These are phyloP conservation scores for Drosophila baimaii DNA, from an alignment of 1,140 invertebrate genomes.

Conservation along the genomic window DNA sequence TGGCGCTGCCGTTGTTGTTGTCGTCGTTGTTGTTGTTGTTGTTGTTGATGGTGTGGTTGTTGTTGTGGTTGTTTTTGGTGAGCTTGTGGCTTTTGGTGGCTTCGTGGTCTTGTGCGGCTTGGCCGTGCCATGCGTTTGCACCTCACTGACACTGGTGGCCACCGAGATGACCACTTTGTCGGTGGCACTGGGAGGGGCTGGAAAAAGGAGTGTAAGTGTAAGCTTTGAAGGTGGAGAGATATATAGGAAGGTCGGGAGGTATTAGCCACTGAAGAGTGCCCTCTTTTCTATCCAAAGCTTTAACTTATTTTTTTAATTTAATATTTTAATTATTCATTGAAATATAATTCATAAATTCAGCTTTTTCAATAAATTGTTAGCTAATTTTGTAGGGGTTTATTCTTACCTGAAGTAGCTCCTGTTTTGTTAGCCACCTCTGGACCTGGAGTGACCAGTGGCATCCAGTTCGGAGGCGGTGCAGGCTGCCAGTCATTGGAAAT, in stretches of 20 bases:
- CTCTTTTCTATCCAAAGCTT: neutral
- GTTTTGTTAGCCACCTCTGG: slow-evolving; percentile 56
- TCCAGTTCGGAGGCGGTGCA: slow-evolving; percentile 56
- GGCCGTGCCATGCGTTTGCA: slow-evolving; percentile 29
- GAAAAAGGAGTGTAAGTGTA: slow-evolving; percentile 22
- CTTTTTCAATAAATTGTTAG: too few species aligned
- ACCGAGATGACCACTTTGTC: slow-evolving; percentile 78
- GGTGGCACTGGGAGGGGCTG: slow-evolving; percentile 68
- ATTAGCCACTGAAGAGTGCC: neutral
- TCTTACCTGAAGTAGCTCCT: slow-evolving; percentile 44
- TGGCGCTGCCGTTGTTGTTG: slow-evolving; percentile 58
- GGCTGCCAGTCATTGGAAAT: slow-evolving; percentile 73
- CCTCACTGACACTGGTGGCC: slow-evolving; percentile 79
- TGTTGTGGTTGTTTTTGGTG: slow-evolving; percentile 22
- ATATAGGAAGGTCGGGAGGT: neutral
- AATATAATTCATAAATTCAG: too few species aligned
- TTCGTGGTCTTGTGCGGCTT: slow-evolving; percentile 68
- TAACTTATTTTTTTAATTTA: neutral
- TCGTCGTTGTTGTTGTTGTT: slow-evolving; percentile 27
- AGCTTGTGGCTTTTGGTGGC: slow-evolving; percentile 46
- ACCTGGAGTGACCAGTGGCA: slow-evolving; percentile 55
- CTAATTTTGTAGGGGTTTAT: accelerated
- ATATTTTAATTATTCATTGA: neutral
- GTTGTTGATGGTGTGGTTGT: slow-evolving; percentile 34
- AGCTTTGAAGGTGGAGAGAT: neutral